Conservation (phyloP, 2,797 vertebrate genomes). For the Chelon auratus region DNA sequence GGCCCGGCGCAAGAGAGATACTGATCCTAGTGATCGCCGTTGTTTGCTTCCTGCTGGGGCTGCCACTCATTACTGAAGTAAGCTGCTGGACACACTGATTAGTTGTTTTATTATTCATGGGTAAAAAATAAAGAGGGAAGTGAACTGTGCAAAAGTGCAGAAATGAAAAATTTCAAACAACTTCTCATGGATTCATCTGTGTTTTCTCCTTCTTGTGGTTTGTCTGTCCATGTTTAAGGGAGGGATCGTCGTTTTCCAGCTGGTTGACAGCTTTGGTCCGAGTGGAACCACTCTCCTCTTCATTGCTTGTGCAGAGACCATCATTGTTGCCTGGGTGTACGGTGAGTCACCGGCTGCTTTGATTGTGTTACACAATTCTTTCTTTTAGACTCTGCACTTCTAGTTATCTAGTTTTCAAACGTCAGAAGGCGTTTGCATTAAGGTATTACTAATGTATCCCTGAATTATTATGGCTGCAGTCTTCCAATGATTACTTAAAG, state of each 20-base stretch:
- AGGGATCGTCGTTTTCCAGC: constrained; percentile 71
- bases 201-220: not conserved
- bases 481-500: not conserved
- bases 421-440: not conserved
- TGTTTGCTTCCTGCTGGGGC: constrained; percentile 90
- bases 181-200: not conserved
- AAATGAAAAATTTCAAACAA: too few relatives aligned
- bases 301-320: constrained; percentile 77
- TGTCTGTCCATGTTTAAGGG: constrained; percentile 64
- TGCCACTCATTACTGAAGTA: constrained; percentile 87
- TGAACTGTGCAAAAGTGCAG: not conserved
- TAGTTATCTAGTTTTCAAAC: not conserved
- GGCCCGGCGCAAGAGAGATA: constrained; percentile 83
- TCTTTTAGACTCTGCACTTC: not conserved
- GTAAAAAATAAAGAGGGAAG: not conserved
- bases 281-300: constrained; percentile 72
- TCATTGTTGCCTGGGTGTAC: constrained; percentile 79
- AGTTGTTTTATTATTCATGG: not conserved
- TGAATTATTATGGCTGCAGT: not conserved
- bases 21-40: constrained; percentile 87
- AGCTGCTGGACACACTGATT: constrained; percentile 3
- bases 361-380: not conserved
- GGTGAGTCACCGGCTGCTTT: constrained; percentile 49
- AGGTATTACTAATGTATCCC: not conserved
- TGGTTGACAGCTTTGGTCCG: constrained; percentile 75